Conservation (phyloP, 1,140 invertebrate species). For the Pomacea maculata region DNA sequence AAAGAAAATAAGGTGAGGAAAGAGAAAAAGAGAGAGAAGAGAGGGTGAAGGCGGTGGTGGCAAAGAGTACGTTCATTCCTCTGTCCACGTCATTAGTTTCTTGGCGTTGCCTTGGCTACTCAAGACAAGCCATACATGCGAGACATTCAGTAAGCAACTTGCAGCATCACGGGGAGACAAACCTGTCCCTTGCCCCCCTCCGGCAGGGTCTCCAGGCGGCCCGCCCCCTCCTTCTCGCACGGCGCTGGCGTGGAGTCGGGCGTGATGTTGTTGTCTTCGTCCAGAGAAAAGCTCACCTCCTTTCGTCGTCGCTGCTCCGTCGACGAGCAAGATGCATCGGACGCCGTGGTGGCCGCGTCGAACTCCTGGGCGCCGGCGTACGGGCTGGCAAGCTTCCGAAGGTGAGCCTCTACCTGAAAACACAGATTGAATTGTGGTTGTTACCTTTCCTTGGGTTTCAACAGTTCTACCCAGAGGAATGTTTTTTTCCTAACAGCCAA, state of each 20-base stretch:
- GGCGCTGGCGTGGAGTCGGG: constrained; percentile 14
- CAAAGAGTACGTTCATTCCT: too few relatives aligned
- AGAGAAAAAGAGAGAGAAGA: too few relatives aligned
- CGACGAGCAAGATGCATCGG: constrained; percentile 10
- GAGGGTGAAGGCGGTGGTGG: too few relatives aligned
- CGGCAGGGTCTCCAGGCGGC: constrained; percentile 10
- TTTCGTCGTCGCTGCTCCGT: constrained; percentile 25
- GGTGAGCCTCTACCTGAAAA: constrained; percentile 30
- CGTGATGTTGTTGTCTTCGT: constrained; percentile 41
- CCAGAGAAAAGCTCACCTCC: constrained; percentile 53
- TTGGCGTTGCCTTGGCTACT: too few relatives aligned
- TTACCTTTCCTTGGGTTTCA: too few relatives aligned
- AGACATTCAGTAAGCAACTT: not conserved
- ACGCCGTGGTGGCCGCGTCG: not conserved
- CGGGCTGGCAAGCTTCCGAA: constrained; percentile 3
- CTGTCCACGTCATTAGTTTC: too few relatives aligned
- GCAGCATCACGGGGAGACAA: not conserved
- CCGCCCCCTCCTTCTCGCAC: constrained; percentile 6
- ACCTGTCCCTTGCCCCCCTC: constrained; percentile 14
- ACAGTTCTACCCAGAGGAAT: too few relatives aligned
- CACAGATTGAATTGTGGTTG: not conserved
- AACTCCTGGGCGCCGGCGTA: constrained; percentile 16
- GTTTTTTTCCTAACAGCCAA: too few relatives aligned
- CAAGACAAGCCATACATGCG: not conserved
- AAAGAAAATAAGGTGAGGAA: too few relatives aligned